Percentiles rank a stretch among this genome's conserved stretches.
Evolutionary conservation across 2,888 invertebrate species (phyloP).

Genomic region (Troides aeacus): DNA sequence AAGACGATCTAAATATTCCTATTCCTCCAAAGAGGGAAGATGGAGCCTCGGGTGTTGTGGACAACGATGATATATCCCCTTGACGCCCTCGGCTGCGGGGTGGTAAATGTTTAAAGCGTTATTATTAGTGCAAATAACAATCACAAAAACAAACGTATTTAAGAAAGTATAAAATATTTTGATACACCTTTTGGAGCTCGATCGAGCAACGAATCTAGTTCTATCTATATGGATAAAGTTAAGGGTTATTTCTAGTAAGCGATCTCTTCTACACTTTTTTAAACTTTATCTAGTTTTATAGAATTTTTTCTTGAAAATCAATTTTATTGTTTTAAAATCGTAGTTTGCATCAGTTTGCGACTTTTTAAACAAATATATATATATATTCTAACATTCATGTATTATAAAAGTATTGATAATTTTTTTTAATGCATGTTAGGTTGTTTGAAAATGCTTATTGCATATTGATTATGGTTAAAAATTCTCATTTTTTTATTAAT

Average conservation of each 20-base stretch:
- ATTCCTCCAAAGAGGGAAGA: slow-evolving; percentile 31
- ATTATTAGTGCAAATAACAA: slow-evolving; percentile 23
- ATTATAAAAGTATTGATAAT: too few species aligned
- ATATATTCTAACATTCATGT: too few species aligned
- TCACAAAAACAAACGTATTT: neutral
- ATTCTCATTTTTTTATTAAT: neutral
- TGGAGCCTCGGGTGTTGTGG: slow-evolving; percentile 28
- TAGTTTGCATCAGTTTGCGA: neutral
- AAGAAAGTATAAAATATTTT: slow-evolving; percentile 31
- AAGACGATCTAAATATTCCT: slow-evolving; percentile 28
- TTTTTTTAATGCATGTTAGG: too few species aligned
- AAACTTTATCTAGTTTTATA: slow-evolving; percentile 26
- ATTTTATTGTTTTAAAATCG: slow-evolving; percentile 9
- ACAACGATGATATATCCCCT: slow-evolving; percentile 31
- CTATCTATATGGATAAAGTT: slow-evolving; percentile 15
- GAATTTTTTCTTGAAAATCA: slow-evolving; percentile 27
- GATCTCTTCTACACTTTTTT: slow-evolving; percentile 20
- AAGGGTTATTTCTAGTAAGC: slow-evolving; percentile 21
- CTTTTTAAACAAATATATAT: too few species aligned
- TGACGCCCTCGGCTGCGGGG: slow-evolving; percentile 13
- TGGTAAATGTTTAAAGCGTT: slow-evolving; percentile 6
- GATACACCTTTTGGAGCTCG: slow-evolving; percentile 31
- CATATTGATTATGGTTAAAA: neutral
- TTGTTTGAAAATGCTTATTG: neutral
- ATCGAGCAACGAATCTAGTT: slow-evolving; percentile 14